Percentiles rank a stretch among this genome's conserved stretches.
Evolutionary conservation across 2,113 vertebrate genomes (phyloP).

Genomic region (Piprites chloris): DNA sequence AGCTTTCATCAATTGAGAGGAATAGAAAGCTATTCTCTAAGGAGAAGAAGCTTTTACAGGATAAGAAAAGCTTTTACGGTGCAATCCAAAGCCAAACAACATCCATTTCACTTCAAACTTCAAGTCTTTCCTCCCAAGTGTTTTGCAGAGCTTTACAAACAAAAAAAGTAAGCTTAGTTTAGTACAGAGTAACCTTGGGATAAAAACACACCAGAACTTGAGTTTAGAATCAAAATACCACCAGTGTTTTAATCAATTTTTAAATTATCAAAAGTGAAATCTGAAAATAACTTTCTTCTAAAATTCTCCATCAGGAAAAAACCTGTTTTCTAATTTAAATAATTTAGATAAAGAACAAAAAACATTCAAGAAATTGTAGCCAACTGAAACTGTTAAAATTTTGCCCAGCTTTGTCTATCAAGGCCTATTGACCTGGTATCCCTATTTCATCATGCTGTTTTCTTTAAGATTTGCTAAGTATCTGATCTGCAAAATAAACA

Average conservation of each 20-base stretch:
- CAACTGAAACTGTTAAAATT: background rate
- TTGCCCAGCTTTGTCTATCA: background rate
- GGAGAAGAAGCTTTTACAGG: background rate
- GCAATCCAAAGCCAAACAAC: background rate
- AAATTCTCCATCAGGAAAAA: background rate
- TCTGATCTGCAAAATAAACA: background rate
- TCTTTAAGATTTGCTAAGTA: background rate
- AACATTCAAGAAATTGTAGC: background rate
- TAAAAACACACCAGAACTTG: background rate
- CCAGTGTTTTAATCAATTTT: background rate
- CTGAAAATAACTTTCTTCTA: background rate
- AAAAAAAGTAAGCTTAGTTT: background rate
- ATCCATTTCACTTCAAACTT: background rate
- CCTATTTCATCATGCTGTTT: background rate
- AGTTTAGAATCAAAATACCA: background rate
- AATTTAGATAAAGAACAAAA: background rate
- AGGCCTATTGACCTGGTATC: background rate
- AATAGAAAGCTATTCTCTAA: background rate
- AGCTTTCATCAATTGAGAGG: background rate
- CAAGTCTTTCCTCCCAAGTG: background rate
- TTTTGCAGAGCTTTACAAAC: background rate
- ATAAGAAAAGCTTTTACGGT: background rate
- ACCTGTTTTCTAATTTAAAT: background rate
- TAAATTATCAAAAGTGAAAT: background rate
- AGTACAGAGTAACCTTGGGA: background rate